A percentile compares a stretch with the other conserved stretches of the same genome.
phyloP scores from a whole-genome alignment of 2,888 invertebrate species.

The Microctonus hyperodae region DNA sequence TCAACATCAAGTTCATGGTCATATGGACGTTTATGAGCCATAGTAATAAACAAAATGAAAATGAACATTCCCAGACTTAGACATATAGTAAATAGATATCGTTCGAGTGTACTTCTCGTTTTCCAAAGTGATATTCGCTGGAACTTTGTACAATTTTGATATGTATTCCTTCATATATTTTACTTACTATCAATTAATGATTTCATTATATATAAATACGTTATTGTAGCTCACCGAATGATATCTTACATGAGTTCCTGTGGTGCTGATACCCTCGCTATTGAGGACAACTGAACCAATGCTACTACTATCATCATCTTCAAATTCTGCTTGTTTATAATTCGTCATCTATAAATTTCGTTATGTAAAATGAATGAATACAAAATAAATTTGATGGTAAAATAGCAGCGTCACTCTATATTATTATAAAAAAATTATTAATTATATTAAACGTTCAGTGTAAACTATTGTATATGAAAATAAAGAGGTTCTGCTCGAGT shows the following conservation, averaged over 20 bases:
- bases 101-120: conserved; percentile 75
- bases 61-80: conserved; percentile 68
- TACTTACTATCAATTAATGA: neutral
- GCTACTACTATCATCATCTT: conserved; percentile 82
- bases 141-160: neutral
- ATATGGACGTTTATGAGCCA: too few species aligned
- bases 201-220: neutral
- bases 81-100: conserved; percentile 70
- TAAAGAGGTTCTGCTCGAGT: neutral
- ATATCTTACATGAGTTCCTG: conserved; percentile 83
- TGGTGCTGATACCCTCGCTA: conserved; percentile 76
- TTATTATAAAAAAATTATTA: too few species aligned
- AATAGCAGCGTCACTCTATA: too few species aligned
- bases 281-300: conserved; percentile 85
- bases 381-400: too few species aligned
- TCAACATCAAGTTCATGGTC: too few species aligned
- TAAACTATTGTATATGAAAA: too few species aligned
- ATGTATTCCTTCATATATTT: neutral
- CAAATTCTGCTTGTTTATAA: conserved; percentile 86
- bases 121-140: conserved; percentile 82
- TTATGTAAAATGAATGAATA: conserved; percentile 3
- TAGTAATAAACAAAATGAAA: conserved; percentile 69
- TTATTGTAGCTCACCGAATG: conserved; percentile 71
- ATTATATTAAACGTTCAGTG: too few species aligned
- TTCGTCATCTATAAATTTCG: conserved; percentile 81